Percentiles rank a stretch among this genome's conserved stretches.
Evolutionary conservation across 2,113 vertebrate species (phyloP).

Genomic region (Carassius auratus): DNA sequence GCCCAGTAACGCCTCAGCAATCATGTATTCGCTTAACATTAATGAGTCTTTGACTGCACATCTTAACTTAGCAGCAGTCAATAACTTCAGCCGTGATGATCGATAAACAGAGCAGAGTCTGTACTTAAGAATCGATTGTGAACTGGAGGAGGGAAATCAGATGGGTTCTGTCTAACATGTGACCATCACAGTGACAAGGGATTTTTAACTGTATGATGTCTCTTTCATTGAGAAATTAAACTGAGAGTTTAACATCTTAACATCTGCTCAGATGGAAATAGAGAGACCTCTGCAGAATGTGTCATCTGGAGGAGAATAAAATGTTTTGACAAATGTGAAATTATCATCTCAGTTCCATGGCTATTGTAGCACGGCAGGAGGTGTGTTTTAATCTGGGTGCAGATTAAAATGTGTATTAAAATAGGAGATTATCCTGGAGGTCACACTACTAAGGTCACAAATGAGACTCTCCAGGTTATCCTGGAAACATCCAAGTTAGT

Average conservation of each 20-base stretch:
- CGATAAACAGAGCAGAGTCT: slow-evolving; percentile 9
- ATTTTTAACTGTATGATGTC: not conserved
- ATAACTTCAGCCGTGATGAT: slow-evolving; percentile 4
- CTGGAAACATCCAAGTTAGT: not conserved
- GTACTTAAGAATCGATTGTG: slow-evolving; percentile 8
- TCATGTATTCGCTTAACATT: not conserved
- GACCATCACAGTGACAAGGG: not conserved
- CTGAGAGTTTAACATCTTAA: not conserved
- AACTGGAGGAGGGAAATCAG: not conserved
- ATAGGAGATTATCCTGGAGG: slow-evolving; percentile 38
- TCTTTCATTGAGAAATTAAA: not conserved
- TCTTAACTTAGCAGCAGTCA: slow-evolving; percentile 34
- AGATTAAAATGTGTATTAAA: slow-evolving; percentile 20
- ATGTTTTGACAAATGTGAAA: not conserved
- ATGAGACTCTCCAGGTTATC: not conserved
- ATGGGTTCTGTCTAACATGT: not conserved
- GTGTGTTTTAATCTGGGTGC: slow-evolving; percentile 43
- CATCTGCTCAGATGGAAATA: not conserved
- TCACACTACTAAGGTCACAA: not conserved
- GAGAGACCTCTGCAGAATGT: not conserved
- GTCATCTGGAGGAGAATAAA: slow-evolving; percentile 27
- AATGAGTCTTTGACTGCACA: slow-evolving; percentile 26
- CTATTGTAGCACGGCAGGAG: not conserved
- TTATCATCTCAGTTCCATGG: slow-evolving; percentile 9
- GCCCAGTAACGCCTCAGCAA: slow-evolving; percentile 10